Conservation (phyloP, 2,888 invertebrate genomes). For the Drosophila bunnanda region DNA sequence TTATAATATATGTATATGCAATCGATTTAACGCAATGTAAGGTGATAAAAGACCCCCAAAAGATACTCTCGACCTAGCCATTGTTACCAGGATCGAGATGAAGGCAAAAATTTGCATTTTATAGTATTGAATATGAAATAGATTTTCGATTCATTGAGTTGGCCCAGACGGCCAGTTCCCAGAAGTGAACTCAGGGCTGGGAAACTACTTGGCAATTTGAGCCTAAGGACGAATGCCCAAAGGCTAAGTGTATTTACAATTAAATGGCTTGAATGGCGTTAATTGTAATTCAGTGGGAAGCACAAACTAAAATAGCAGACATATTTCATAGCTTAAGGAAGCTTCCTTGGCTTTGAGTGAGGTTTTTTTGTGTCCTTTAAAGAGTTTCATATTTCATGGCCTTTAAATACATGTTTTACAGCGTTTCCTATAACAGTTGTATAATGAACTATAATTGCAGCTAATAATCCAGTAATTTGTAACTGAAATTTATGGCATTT, state of each 20-base stretch:
- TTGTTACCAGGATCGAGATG: background rate
- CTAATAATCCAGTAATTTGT: background rate
- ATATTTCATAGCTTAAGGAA: background rate
- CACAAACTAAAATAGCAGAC: background rate
- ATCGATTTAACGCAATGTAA: slow-evolving; percentile 20
- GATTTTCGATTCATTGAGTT: slow-evolving; percentile 8
- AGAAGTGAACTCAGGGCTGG: slow-evolving; percentile 18
- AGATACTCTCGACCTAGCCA: background rate
- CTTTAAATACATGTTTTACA: background rate
- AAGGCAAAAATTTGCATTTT: slow-evolving; percentile 20
- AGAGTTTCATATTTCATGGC: background rate
- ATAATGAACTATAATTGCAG: background rate
- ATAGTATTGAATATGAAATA: slow-evolving; percentile 22
- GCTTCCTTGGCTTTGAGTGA: background rate
- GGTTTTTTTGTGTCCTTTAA: background rate
- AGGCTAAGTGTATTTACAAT: slow-evolving; percentile 12
- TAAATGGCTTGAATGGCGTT: slow-evolving; percentile 5
- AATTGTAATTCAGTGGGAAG: slow-evolving; percentile 5
- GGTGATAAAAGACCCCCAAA: slow-evolving; percentile 2
- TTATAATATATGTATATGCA: slow-evolving; percentile 32
- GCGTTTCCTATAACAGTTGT: background rate
- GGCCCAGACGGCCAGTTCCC: background rate
- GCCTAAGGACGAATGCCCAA: slow-evolving; percentile 10
- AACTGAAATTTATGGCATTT: background rate
- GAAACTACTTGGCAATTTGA: background rate